Conservation (phyloP, 2,797 vertebrate genomes). For the Neopelma chrysocephalum region DNA sequence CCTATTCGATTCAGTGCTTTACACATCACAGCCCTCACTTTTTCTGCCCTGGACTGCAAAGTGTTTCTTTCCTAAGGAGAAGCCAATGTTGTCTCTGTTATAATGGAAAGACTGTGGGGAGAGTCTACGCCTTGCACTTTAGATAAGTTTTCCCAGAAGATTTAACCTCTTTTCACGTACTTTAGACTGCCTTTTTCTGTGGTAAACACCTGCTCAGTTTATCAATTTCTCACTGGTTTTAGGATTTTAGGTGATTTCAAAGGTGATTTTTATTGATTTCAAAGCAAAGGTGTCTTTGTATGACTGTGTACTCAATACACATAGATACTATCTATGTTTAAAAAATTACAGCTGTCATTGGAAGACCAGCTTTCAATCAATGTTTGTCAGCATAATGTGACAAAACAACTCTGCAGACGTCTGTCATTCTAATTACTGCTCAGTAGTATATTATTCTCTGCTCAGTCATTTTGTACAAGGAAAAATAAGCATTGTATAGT, state of each 20-base stretch:
- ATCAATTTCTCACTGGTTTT: background rate
- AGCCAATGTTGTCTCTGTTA: background rate
- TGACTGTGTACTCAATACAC: background rate
- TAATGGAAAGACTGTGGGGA: background rate
- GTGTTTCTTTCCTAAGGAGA: background rate
- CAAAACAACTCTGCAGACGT: background rate
- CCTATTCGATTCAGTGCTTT: background rate
- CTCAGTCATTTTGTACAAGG: background rate
- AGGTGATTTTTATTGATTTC: background rate
- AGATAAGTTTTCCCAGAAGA: constrained; percentile 13
- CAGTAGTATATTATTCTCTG: background rate
- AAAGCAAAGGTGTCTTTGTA: background rate
- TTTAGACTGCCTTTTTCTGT: constrained; percentile 1
- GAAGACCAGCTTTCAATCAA: background rate
- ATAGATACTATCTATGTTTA: background rate
- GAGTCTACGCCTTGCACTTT: background rate
- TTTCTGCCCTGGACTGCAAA: background rate
- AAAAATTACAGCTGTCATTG: background rate
- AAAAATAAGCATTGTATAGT: background rate
- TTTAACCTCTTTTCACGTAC: background rate
- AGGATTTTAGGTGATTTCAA: background rate
- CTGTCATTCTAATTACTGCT: constrained; percentile 33
- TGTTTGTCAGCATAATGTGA: background rate
- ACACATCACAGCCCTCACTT: background rate
- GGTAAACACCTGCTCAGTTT: background rate